Evolutionary conservation across 2,113 vertebrate genomes (phyloP).

Genomic region (Cathartes aura): DNA sequence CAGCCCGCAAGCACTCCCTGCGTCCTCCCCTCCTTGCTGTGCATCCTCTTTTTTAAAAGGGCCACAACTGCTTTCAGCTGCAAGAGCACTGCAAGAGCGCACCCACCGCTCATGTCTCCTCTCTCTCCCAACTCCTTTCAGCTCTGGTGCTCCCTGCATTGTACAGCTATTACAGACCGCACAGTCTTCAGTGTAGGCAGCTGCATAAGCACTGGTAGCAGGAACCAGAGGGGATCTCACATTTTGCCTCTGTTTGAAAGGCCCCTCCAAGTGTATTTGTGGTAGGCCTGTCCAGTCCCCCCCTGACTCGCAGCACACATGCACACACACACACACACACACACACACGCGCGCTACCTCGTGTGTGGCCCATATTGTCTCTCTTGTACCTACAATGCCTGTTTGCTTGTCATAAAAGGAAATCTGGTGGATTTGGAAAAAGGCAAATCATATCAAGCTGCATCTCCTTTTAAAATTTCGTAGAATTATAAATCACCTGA

Average conservation of each 20-base stretch:
- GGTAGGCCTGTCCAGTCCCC: background rate
- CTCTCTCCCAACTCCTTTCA: background rate
- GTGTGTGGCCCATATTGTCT: background rate
- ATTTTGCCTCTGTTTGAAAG: background rate
- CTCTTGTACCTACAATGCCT: background rate
- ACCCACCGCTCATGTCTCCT: background rate
- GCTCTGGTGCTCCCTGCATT: background rate
- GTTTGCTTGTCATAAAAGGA: background rate
- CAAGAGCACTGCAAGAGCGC: background rate
- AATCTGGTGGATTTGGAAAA: background rate
- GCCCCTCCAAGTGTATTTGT: background rate
- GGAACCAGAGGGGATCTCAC: background rate
- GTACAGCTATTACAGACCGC: background rate
- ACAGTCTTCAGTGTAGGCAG: background rate
- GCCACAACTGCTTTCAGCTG: background rate
- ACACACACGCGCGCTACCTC: too few species aligned
- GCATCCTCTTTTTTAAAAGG: background rate
- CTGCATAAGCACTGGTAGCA: background rate
- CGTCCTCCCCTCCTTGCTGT: fast-evolving
- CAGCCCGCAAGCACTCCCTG: background rate
- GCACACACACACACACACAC: background rate
- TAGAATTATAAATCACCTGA: background rate
- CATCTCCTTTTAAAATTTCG: background rate
- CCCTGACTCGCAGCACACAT: background rate
- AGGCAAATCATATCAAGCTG: background rate